Conservation (phyloP, 1,140 invertebrate genomes). For the Ridgeia piscesae region DNA sequence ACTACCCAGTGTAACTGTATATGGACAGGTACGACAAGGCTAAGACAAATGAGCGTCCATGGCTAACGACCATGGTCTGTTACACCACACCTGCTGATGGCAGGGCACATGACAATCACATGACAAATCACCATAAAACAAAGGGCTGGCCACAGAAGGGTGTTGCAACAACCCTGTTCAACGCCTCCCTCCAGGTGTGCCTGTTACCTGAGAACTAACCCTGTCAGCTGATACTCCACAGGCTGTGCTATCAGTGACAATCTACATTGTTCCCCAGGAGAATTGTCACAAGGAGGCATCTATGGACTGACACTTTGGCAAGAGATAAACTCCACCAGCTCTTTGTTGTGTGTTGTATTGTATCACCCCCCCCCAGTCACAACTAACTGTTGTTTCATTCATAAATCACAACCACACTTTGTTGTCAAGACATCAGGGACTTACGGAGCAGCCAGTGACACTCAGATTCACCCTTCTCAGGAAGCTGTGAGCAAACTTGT, state of each 20-base stretch:
- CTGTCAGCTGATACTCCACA: background rate
- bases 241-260: background rate
- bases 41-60: background rate
- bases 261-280: background rate
- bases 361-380: background rate
- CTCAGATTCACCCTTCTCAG: background rate
- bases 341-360: background rate
- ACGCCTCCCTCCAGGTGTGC: background rate
- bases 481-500: background rate
- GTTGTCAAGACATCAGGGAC: background rate
- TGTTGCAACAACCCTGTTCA: background rate
- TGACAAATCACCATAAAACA: background rate
- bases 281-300: background rate
- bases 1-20: too few relatives aligned
- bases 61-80: background rate
- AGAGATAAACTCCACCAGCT: background rate
- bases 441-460: background rate
- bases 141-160: background rate
- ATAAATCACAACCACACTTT: background rate
- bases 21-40: background rate
- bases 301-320: background rate
- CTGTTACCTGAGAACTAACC: background rate
- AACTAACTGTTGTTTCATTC: background rate
- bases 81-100: background rate
- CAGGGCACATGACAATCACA: background rate